Conservation (phyloP, 2,888 invertebrate genomes). For the Hylaea fasciaria region DNA sequence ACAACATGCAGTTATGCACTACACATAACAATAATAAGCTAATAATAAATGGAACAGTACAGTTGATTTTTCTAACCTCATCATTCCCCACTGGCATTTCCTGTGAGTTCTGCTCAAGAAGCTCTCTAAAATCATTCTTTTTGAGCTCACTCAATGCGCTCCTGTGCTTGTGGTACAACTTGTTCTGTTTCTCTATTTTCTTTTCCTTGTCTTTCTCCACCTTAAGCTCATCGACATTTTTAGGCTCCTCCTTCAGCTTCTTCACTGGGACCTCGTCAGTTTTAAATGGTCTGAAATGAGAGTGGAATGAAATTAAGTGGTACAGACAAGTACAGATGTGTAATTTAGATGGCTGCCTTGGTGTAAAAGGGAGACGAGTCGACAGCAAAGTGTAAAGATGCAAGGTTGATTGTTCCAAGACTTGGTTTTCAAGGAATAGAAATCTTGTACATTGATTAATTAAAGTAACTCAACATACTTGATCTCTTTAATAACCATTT, state of each 20-base stretch:
- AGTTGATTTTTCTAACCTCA: conserved; percentile 82
- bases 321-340: too few relatives aligned
- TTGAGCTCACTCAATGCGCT: conserved; percentile 74
- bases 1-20: too few relatives aligned
- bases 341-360: too few relatives aligned
- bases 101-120: conserved; percentile 91
- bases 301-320: too few relatives aligned
- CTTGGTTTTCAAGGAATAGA: too few relatives aligned
- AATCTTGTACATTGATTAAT: too few relatives aligned
- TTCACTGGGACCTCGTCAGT: conserved; percentile 87
- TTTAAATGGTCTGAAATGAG: conserved; percentile 59
- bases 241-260: conserved; percentile 88
- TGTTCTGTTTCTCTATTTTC: conserved; percentile 89
- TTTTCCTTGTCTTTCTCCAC: conserved; percentile 84
- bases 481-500: conserved; percentile 85
- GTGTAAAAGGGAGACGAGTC: too few relatives aligned
- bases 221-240: conserved; percentile 79
- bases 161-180: conserved; percentile 76
- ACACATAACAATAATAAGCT: background rate
- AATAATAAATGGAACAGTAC: too few relatives aligned
- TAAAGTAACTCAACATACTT: conserved; percentile 75
- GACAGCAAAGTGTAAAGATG: too few relatives aligned
- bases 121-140: conserved; percentile 85
- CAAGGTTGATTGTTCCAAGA: too few relatives aligned
- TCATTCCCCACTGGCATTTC: conserved; percentile 87